Evolutionary conservation across 1,140 invertebrate genomes (phyloP), one percentile per base, ranked within the genome.

Genomic region (Apis cerana): DNA sequence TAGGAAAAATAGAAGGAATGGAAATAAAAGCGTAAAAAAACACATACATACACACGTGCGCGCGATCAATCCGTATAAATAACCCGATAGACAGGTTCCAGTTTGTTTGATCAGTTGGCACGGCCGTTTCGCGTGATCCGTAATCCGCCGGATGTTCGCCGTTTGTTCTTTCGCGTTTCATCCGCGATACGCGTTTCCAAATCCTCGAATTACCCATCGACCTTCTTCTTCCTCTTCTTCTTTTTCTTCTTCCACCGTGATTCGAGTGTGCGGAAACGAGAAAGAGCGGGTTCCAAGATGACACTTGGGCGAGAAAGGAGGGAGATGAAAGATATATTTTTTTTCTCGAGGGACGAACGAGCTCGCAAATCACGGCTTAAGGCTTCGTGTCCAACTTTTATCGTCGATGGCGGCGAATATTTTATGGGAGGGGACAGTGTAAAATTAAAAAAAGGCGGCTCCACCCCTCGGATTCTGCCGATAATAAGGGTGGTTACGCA

Each of bases 381-480:
- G 89, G 33, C 33, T 83, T 84, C 76, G 84, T 7, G 80, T 85
- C 80, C 85, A 76, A 91, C 89, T 91, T 92, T 92, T 91, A 92
- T 88, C 88, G 89, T 91, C 91, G 33, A 7, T 43, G 33, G 91
- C 90, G 85, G 87, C 86, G 89, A 89, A 92, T 91, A 93, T 93
- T 93, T 94, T 93, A 93, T 91, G 91, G 91, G 33, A 7, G 33
- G 89, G 89, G 92, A 93, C 91, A 93, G 89, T 93, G 92, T 93
- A 93, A 93, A 94, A 93, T 94, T 94, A 94, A 94, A 93, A 93
- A 92, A 90, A 90, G 86, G 85, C 89, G 89, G 83, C 87, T 81
- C 88, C 87, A 87, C 87, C 75, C 54, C 78, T 81, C 74, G 76
- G 65, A 80, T 84, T 84, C 85, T 84, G 83, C 78, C 75, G 90